Percentiles rank a stretch among this genome's conserved stretches.
These are phyloP conservation scores for Dasypus novemcinctus DNA, from an alignment of 2,113 vertebrate genomes.

Conservation along the genomic window DNA sequence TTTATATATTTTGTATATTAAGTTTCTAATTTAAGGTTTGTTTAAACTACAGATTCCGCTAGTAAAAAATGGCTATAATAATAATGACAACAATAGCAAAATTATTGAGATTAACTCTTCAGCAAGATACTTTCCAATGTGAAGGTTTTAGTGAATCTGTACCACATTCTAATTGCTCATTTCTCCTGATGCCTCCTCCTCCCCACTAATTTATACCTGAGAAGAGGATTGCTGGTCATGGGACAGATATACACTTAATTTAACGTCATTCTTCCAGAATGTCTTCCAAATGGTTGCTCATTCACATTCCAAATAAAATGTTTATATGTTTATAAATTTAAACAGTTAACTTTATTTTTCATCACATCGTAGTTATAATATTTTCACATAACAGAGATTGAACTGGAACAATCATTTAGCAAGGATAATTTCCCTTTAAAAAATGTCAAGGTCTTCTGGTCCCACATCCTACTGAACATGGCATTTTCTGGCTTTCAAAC, in stretches of 20 bases:
- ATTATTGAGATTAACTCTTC: background rate
- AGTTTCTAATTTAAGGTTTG: background rate
- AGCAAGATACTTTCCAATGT: background rate
- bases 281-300: background rate
- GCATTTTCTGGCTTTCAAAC: background rate
- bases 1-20: background rate
- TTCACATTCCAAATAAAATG: background rate
- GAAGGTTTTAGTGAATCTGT: background rate
- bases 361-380: background rate
- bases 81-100: background rate
- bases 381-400: background rate
- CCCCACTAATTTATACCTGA: background rate
- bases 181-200: background rate
- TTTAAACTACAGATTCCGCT: background rate
- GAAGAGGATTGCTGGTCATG: background rate
- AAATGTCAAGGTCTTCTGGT: background rate
- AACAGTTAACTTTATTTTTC: background rate
- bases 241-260: background rate
- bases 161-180: background rate
- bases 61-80: background rate
- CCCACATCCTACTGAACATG: background rate
- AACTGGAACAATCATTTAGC: background rate
- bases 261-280: background rate
- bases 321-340: background rate
- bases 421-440: background rate